These are phyloP conservation scores for Hemicentrotus pulcherrimus DNA, from an alignment of 35 echinoderm and acorn worm genomes.

Conservation along the genomic window DNA sequence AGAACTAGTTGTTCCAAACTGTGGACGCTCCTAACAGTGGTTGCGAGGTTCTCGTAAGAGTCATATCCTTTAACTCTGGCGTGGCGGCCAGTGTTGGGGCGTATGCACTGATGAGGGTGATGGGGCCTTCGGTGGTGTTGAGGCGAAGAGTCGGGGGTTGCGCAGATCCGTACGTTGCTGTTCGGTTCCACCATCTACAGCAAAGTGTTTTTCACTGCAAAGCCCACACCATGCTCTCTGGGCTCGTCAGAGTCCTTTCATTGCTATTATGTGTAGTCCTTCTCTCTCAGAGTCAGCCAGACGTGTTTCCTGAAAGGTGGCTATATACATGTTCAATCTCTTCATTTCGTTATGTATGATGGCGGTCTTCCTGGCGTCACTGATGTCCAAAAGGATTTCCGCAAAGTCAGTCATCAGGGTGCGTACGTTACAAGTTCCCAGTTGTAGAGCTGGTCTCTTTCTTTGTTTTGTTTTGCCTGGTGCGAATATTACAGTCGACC, in stretches of 20 bases:
- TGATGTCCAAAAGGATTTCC: background rate
- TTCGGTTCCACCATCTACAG: background rate
- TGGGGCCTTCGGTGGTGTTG: background rate
- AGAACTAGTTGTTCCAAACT: too few species aligned
- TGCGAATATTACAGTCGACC: too few species aligned
- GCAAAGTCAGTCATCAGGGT: background rate
- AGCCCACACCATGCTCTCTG: slow-evolving; percentile 62
- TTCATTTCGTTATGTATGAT: background rate
- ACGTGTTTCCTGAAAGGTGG: too few species aligned
- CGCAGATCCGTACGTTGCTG: too few species aligned
- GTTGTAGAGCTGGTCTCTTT: too few species aligned
- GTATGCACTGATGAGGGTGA: background rate
- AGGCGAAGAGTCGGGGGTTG: too few species aligned
- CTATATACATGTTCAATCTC: background rate
- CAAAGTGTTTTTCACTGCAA: slow-evolving; percentile 63
- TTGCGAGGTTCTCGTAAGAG: too few species aligned
- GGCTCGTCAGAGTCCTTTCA: slow-evolving; percentile 39
- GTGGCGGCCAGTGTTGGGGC: too few species aligned
- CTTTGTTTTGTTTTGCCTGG: too few species aligned
- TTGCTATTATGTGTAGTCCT: slow-evolving; percentile 60
- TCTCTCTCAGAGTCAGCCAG: slow-evolving; percentile 6
- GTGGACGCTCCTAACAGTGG: too few species aligned
- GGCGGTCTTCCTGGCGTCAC: background rate
- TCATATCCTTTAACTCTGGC: too few species aligned
- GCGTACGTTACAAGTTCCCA: too few species aligned